Conservation (phyloP, 2,797 vertebrate species). For the Hylomyscus alleni region DNA sequence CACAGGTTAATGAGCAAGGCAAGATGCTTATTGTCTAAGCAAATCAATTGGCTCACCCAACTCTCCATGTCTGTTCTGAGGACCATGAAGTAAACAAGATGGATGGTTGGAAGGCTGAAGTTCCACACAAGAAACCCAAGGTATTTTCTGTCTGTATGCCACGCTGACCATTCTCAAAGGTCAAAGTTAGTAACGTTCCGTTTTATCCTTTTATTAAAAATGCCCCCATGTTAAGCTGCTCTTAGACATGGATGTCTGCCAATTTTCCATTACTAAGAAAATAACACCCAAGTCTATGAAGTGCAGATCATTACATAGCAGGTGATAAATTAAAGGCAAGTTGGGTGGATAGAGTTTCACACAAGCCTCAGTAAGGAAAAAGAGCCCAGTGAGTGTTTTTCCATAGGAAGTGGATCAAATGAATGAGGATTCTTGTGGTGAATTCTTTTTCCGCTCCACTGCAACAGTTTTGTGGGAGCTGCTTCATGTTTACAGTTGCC, state of each 20-base stretch:
- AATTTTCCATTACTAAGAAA: slow-evolving; percentile 81
- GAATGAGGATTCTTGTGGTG: neutral
- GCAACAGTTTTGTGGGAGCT: neutral
- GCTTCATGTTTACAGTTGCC: neutral
- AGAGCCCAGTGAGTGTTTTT: neutral
- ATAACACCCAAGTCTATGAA: slow-evolving; percentile 41
- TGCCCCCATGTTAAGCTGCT: slow-evolving; percentile 76
- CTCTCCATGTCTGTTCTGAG: neutral
- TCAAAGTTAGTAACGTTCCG: slow-evolving; percentile 70
- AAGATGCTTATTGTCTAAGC: slow-evolving; percentile 65
- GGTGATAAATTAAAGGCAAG: slow-evolving; percentile 26
- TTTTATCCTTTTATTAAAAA: slow-evolving; percentile 80
- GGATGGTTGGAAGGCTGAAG: slow-evolving; percentile 28
- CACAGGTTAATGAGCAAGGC: slow-evolving; percentile 69
- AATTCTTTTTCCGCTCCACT: neutral
- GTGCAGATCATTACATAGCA: neutral
- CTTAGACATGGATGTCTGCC: slow-evolving; percentile 68
- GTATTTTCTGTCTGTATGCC: slow-evolving; percentile 56
- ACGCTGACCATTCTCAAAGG: slow-evolving; percentile 66
- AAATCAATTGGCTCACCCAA: neutral
- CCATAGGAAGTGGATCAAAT: no score
- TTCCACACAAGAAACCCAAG: slow-evolving; percentile 64
- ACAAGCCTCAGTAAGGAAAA: neutral
- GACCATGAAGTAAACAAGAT: slow-evolving; percentile 8
- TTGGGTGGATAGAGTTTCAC: neutral